phyloP scores from a whole-genome alignment of 2,113 vertebrate species.

The Electrona antarctica region DNA sequence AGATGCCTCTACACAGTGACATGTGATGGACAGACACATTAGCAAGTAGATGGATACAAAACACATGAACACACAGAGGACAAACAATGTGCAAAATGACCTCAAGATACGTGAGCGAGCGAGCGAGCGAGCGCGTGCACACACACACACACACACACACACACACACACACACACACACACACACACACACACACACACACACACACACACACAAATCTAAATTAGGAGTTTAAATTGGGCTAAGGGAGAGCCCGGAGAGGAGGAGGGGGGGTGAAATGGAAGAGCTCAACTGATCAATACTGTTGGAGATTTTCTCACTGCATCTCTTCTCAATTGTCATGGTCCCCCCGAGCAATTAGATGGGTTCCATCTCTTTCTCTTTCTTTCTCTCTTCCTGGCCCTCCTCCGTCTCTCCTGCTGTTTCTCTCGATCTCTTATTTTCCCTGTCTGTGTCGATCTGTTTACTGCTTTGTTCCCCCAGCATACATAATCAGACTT shows the following conservation, averaged over 20 bases:
- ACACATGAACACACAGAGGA: constrained; percentile 73
- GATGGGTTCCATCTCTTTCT: constrained; percentile 52
- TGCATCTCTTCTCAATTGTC: constrained; percentile 78
- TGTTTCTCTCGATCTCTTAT: neutral
- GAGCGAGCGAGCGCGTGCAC: too few relatives aligned
- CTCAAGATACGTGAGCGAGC: constrained; percentile 30
- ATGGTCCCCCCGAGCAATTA: constrained; percentile 80
- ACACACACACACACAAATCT: constrained; percentile 69
- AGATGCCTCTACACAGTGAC: constrained; percentile 56
- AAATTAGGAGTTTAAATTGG: constrained; percentile 82
- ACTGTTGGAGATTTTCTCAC: constrained; percentile 77
- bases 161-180: constrained; percentile 22
- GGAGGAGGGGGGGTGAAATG: constrained; percentile 73
- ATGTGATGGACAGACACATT: constrained; percentile 67
- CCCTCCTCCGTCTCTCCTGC: neutral
- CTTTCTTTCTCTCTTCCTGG: constrained; percentile 16
- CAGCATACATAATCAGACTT: too few relatives aligned
- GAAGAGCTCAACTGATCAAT: constrained; percentile 81
- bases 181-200: constrained; percentile 49
- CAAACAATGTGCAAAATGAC: constrained; percentile 66
- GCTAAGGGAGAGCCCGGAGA: constrained; percentile 63
- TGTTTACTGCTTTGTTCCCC: neutral
- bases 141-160: constrained; percentile 21
- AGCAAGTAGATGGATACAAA: constrained; percentile 75
- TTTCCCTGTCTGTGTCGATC: constrained; percentile 19